These are phyloP conservation scores for Tachina grossa DNA, from an alignment of 2,888 invertebrate genomes.

Conservation along the genomic window DNA sequence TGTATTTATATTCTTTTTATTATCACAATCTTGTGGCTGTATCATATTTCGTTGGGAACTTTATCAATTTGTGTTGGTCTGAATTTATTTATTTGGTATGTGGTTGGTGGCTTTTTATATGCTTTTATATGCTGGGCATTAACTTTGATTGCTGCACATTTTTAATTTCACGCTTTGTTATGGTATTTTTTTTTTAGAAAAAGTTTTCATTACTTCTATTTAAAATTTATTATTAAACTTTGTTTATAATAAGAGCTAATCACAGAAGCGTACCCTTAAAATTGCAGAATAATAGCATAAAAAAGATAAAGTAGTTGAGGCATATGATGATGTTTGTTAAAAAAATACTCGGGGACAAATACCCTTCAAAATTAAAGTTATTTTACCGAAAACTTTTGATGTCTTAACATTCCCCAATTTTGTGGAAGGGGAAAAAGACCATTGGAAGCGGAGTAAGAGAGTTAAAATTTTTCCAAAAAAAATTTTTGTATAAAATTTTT, in stretches of 20 bases:
- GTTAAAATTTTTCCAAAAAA: too few relatives aligned
- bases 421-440: too few relatives aligned
- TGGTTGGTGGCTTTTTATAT: neutral
- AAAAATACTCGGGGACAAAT: neutral
- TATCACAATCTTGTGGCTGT: conserved; percentile 54
- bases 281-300: neutral
- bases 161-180: conserved; percentile 65
- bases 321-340: conserved; percentile 6
- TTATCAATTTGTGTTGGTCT: conserved; percentile 61
- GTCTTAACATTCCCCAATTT: too few relatives aligned
- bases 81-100: conserved; percentile 1
- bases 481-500: too few relatives aligned
- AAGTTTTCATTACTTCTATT: conserved; percentile 8
- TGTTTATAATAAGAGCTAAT: conserved; percentile 34
- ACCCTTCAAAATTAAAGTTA: too few relatives aligned
- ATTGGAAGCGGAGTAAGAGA: too few relatives aligned
- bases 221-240: conserved; percentile 45
- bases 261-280: neutral
- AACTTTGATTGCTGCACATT: conserved; percentile 54
- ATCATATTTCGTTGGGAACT: conserved; percentile 57
- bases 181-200: conserved; percentile 16
- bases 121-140: neutral
- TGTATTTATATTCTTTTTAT: conserved; percentile 26
- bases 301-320: neutral
- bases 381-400: too few relatives aligned